phyloP scores from a whole-genome alignment of 2,797 vertebrate species.

The Peromyscus eremicus region DNA sequence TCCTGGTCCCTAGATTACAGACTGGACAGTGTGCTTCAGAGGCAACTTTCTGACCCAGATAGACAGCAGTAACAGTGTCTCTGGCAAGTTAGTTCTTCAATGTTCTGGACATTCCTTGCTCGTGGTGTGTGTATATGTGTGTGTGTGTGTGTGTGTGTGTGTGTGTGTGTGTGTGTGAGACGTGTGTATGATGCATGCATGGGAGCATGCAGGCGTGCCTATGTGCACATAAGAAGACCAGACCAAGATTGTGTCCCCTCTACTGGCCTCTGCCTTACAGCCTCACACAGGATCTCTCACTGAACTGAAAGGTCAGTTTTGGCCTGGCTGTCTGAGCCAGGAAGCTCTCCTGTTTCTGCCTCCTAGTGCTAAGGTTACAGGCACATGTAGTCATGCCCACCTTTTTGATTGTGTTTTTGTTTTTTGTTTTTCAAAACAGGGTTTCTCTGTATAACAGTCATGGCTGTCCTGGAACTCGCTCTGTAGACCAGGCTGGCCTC shows the following conservation, averaged over 20 bases:
- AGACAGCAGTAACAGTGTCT: neutral
- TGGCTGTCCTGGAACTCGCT: neutral
- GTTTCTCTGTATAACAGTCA: neutral
- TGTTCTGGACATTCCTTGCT: neutral
- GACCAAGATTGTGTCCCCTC: neutral
- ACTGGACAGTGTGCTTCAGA: neutral
- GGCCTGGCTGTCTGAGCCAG: neutral
- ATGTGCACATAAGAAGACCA: neutral
- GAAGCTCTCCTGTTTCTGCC: neutral
- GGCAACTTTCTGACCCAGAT: neutral
- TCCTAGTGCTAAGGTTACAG: neutral
- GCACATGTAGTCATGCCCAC: neutral
- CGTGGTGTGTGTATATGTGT: neutral
- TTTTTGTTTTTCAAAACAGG: neutral
- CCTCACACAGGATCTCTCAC: neutral
- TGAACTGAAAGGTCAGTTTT: neutral
- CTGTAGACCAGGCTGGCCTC: neutral
- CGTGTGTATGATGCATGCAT: too few species aligned
- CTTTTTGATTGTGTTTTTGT: neutral
- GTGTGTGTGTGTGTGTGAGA: neutral
- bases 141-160: neutral
- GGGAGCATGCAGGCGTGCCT: neutral
- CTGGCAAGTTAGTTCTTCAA: neutral
- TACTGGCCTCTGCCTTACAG: neutral
- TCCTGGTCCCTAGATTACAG: neutral